Evolutionary conservation across 2,113 vertebrate species (phyloP).

Genomic region (Jacana jacana): DNA sequence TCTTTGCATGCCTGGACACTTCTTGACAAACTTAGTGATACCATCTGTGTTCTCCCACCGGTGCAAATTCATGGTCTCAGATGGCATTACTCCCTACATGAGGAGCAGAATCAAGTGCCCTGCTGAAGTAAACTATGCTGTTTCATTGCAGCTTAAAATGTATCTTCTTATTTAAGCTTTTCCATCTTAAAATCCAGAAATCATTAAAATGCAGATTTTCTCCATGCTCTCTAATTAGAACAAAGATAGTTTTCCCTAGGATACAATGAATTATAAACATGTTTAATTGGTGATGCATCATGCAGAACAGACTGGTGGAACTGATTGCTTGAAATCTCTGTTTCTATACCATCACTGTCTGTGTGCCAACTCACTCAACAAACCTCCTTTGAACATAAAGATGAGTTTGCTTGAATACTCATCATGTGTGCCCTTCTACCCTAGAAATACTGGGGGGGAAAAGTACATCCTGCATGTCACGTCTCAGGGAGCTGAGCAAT

Average conservation of each 20-base stretch:
- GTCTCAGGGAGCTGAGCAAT: background rate
- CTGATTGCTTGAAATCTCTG: background rate
- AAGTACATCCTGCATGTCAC: background rate
- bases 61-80: background rate
- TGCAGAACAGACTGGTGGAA: background rate
- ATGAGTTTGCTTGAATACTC: background rate
- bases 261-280: background rate
- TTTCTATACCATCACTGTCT: background rate
- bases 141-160: background rate
- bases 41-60: background rate
- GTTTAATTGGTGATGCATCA: background rate
- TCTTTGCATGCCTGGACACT: background rate
- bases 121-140: background rate
- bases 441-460: background rate
- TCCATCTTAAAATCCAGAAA: background rate
- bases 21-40: background rate
- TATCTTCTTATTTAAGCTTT: background rate
- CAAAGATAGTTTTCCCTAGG: background rate
- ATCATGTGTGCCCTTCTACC: background rate
- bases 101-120: background rate
- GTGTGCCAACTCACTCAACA: background rate
- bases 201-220: background rate
- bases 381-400: background rate
- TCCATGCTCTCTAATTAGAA: background rate
- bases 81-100: background rate